A percentile compares a stretch with the other conserved stretches of the same genome.
phyloP scores from a whole-genome alignment of 2,888 invertebrate species.

The Antheraea assamensis region DNA sequence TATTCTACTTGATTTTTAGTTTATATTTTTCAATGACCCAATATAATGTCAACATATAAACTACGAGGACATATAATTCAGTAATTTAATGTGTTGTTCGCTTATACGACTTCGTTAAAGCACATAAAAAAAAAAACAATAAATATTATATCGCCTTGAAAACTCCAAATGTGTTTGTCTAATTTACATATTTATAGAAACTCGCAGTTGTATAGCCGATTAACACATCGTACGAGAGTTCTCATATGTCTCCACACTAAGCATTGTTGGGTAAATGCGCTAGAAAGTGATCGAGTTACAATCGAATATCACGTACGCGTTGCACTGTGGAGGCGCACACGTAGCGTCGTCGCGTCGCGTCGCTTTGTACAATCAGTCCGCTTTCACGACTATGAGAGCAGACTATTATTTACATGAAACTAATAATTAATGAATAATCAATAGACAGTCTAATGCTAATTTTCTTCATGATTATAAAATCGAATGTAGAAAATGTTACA shows the following conservation, averaged over 20 bases:
- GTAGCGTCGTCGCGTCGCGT: constrained; percentile 54
- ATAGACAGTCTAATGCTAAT: constrained; percentile 38
- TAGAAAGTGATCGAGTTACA: constrained; percentile 65
- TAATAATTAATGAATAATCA: constrained; percentile 16
- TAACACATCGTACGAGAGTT: constrained; percentile 17
- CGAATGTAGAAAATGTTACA: constrained; percentile 18
- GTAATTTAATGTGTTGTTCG: background rate
- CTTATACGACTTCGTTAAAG: background rate
- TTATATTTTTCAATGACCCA: too few species aligned
- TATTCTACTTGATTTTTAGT: too few species aligned
- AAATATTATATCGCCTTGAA: background rate
- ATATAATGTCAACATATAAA: background rate
- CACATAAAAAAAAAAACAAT: background rate
- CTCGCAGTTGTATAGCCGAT: background rate
- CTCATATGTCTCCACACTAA: constrained; percentile 23
- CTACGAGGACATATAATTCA: background rate
- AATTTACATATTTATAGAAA: constrained; percentile 3
- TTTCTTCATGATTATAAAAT: constrained; percentile 41
- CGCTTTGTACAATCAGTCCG: constrained; percentile 56
- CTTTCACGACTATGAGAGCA: constrained; percentile 55
- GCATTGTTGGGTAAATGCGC: constrained; percentile 33
- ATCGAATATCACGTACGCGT: constrained; percentile 56
- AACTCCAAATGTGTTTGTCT: background rate
- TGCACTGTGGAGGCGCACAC: constrained; percentile 49
- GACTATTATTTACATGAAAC: constrained; percentile 21